These are phyloP conservation scores for Phyto melanocephala DNA, from an alignment of 2,888 invertebrate genomes.

Conservation along the genomic window DNA sequence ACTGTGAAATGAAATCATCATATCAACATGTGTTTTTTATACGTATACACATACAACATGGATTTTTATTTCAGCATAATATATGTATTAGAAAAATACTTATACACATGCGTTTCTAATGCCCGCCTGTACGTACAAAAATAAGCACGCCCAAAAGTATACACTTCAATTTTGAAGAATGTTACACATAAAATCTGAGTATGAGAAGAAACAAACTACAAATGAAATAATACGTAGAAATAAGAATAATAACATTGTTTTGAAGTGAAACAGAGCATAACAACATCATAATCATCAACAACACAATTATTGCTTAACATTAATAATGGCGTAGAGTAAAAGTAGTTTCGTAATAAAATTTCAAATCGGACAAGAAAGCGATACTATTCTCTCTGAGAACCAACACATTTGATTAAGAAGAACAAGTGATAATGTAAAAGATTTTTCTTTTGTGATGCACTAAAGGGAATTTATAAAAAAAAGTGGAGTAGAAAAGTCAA, in stretches of 20 bases:
- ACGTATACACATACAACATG: slow-evolving; percentile 55
- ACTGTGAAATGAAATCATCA: slow-evolving; percentile 77
- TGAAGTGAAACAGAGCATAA: slow-evolving; percentile 48
- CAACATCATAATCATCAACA: slow-evolving; percentile 34
- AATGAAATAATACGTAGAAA: slow-evolving; percentile 51
- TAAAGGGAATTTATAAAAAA: too few species aligned
- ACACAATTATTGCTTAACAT: slow-evolving; percentile 45
- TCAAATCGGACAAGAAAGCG: too few species aligned
- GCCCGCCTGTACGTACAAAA: background rate
- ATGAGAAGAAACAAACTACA: slow-evolving; percentile 7
- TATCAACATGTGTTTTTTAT: slow-evolving; percentile 64
- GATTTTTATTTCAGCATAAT: slow-evolving; percentile 55
- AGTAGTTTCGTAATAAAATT: background rate
- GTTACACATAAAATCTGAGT: background rate
- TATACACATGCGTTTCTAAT: background rate
- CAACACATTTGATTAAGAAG: too few species aligned
- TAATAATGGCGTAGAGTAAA: slow-evolving; percentile 17
- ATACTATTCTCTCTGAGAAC: too few species aligned
- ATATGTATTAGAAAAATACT: background rate
- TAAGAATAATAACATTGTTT: slow-evolving; percentile 59
- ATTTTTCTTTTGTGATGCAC: too few species aligned
- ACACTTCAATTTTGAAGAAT: slow-evolving; percentile 16
- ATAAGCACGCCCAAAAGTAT: slow-evolving; percentile 36
- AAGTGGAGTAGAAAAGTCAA: too few species aligned
- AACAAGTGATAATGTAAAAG: too few species aligned